These are phyloP conservation scores for Epistrophella euchroma DNA, from an alignment of 2,888 invertebrate genomes.

Conservation along the genomic window DNA sequence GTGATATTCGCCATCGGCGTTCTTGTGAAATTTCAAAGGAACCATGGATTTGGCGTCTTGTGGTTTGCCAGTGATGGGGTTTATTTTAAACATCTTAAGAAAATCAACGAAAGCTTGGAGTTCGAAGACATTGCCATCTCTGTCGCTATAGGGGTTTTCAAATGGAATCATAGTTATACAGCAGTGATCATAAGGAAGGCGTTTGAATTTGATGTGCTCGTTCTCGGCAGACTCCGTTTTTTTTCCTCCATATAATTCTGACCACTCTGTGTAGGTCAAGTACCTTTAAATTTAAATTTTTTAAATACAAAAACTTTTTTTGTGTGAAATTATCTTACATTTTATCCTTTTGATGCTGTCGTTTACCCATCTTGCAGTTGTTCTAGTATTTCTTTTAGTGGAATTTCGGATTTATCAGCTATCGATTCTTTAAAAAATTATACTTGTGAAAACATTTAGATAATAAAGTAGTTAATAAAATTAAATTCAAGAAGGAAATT, in stretches of 20 bases:
- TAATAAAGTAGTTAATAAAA: no score
- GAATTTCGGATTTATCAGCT: not conserved
- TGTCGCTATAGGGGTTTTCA: slow-evolving; percentile 95
- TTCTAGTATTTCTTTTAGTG: slow-evolving; percentile 18
- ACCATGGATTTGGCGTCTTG: slow-evolving; percentile 92
- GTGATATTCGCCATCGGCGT: slow-evolving; percentile 90
- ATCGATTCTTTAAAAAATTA: not conserved
- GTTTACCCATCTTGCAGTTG: slow-evolving; percentile 91
- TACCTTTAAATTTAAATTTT: slow-evolving; percentile 78
- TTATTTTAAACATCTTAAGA: slow-evolving; percentile 94
- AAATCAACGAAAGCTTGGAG: slow-evolving; percentile 93
- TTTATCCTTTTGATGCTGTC: slow-evolving; percentile 97
- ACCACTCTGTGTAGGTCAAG: slow-evolving; percentile 85
- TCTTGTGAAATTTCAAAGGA: slow-evolving; percentile 95
- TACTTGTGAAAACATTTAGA: no score
- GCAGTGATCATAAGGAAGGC: slow-evolving; percentile 97
- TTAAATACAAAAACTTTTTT: not conserved
- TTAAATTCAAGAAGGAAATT: no score
- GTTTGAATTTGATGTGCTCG: slow-evolving; percentile 92
- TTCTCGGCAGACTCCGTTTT: slow-evolving; percentile 88
- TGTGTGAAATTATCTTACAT: slow-evolving; percentile 86
- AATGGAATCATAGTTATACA: slow-evolving; percentile 96
- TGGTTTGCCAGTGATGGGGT: slow-evolving; percentile 97
- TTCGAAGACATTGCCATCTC: slow-evolving; percentile 96
- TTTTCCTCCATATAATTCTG: slow-evolving; percentile 95